These are phyloP conservation scores for Dromas ardeola DNA, from an alignment of 2,113 vertebrate species.

Conservation along the genomic window DNA sequence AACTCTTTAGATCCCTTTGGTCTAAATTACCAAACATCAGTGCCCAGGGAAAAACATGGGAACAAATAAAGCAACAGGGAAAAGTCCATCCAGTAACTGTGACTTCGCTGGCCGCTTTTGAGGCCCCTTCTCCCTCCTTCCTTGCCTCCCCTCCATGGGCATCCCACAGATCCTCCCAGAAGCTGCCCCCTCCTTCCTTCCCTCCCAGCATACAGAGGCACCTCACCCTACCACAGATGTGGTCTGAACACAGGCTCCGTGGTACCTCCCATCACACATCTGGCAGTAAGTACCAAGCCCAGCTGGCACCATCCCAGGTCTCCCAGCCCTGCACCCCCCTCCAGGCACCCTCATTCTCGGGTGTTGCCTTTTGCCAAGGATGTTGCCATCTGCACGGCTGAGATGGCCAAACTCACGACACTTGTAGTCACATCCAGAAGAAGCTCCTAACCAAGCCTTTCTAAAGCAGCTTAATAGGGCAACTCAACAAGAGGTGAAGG, in stretches of 20 bases:
- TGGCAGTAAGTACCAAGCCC: neutral
- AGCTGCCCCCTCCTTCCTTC: neutral
- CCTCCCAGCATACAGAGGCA: neutral
- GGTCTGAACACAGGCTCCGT: neutral
- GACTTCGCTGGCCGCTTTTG: neutral
- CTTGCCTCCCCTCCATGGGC: neutral
- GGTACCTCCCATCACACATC: neutral
- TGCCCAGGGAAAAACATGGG: neutral
- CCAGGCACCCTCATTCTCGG: neutral
- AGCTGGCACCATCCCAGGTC: neutral
- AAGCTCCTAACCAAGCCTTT: neutral
- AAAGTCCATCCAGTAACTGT: neutral
- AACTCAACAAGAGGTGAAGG: neutral
- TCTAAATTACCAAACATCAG: constrained; percentile 53
- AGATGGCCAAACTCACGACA: neutral
- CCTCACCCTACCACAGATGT: neutral
- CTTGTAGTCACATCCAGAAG: neutral
- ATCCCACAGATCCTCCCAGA: neutral
- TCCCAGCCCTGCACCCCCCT: neutral
- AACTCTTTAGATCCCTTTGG: constrained; percentile 31
- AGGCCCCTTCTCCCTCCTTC: neutral
- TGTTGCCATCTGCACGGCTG: neutral
- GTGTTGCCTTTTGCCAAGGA: neutral
- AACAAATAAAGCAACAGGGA: neutral
- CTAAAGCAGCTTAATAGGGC: neutral